Evolutionary conservation across 2,113 vertebrate species (phyloP).

Genomic region (Chlamydotis undulata): DNA sequence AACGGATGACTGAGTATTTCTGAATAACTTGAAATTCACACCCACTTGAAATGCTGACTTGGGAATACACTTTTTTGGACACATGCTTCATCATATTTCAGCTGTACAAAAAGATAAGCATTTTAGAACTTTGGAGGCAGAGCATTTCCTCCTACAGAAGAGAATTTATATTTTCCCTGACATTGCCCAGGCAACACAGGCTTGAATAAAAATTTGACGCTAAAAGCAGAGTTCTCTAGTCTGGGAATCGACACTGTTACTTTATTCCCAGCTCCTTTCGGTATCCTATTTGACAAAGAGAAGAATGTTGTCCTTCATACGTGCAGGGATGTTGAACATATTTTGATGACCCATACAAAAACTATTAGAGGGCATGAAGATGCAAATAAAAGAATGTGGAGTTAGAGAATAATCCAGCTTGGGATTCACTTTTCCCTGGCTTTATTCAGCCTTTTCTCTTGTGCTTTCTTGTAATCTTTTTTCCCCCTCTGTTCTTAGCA

Average conservation of each 20-base stretch:
- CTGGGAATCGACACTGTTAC: constrained; percentile 68
- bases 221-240: constrained; percentile 69
- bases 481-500: background rate
- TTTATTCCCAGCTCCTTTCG: constrained; percentile 69
- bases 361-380: background rate
- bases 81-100: constrained; percentile 57
- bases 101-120: constrained; percentile 51
- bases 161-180: constrained; percentile 72
- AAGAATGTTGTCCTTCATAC: constrained; percentile 45
- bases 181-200: constrained; percentile 67
- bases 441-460: background rate
- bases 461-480: background rate
- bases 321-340: constrained; percentile 3
- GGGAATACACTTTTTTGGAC: constrained; percentile 61
- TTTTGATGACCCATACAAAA: constrained; percentile 4
- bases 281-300: constrained; percentile 27
- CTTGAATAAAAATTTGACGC: constrained; percentile 59
- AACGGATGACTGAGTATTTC: background rate
- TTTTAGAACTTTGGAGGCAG: constrained; percentile 53
- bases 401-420: background rate
- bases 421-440: background rate
- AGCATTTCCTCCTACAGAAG: constrained; percentile 60
- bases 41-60: constrained; percentile 66
- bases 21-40: constrained; percentile 58
- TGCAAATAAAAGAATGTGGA: constrained; percentile 1